phyloP scores from a whole-genome alignment of 2,797 vertebrate species.

The Phataginus tetradactyla region DNA sequence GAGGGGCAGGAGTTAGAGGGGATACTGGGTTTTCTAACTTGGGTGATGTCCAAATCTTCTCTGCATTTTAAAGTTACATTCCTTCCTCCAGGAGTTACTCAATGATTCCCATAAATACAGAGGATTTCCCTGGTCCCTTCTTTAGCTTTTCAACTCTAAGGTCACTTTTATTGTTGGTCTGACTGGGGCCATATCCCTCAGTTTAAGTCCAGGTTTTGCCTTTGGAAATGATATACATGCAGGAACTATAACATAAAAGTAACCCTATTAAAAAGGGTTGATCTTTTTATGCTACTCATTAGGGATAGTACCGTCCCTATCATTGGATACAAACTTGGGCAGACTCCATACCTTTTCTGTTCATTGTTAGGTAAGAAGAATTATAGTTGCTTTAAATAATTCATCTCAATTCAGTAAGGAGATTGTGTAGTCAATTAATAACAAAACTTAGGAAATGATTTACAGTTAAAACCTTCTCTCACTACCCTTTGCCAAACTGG shows the following conservation, averaged over 20 bases:
- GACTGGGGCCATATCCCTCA: not conserved
- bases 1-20: not conserved
- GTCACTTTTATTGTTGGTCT: not conserved
- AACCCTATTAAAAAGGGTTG: not conserved
- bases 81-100: not conserved
- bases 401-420: not conserved
- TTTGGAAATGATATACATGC: not conserved
- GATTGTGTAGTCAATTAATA: not conserved
- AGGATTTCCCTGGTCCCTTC: not conserved
- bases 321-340: not conserved
- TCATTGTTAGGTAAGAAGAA: not conserved
- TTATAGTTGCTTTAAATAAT: not conserved
- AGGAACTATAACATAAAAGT: not conserved
- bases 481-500: not conserved
- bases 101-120: not conserved
- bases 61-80: not conserved
- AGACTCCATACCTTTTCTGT: not conserved
- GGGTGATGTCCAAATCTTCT: not conserved
- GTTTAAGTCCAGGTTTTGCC: not conserved
- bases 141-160: not conserved
- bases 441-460: not conserved
- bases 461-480: not conserved
- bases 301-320: not conserved
- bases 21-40: not conserved
- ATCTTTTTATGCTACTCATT: not conserved